Evolutionary conservation across 2,888 invertebrate species (phyloP).

Genomic region (Leptothorax acervorum): DNA sequence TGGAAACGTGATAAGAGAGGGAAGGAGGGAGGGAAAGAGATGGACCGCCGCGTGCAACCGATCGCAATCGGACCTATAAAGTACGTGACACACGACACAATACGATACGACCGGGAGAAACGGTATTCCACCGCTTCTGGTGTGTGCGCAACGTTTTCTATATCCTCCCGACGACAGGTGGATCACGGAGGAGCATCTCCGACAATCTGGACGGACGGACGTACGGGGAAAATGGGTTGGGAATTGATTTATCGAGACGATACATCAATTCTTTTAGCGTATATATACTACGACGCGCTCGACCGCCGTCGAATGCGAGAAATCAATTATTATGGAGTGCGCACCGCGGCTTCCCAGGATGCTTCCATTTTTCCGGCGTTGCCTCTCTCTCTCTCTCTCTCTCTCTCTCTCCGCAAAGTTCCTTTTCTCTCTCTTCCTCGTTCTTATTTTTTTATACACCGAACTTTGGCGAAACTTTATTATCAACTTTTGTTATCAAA

Average conservation of each 20-base stretch:
- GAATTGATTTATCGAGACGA: slow-evolving; percentile 69
- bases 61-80: slow-evolving; percentile 54
- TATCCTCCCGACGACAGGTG: slow-evolving; percentile 56
- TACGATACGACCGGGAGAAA: slow-evolving; percentile 14
- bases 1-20: not conserved
- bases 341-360: slow-evolving; percentile 12
- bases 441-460: slow-evolving; percentile 25
- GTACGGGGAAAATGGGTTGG: slow-evolving; percentile 15
- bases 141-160: slow-evolving; percentile 44
- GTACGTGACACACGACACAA: slow-evolving; percentile 52
- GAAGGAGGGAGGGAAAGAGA: not conserved
- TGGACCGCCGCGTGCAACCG: slow-evolving; percentile 20
- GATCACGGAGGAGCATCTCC: slow-evolving; percentile 22
- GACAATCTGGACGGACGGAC: slow-evolving; percentile 55
- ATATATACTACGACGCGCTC: slow-evolving; percentile 8
- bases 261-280: slow-evolving; percentile 55
- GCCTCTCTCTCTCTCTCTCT: too few relatives aligned
- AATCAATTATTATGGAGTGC: slow-evolving; percentile 49
- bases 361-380: slow-evolving; percentile 41
- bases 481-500: slow-evolving; percentile 57
- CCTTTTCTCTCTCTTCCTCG: not conserved
- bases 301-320: slow-evolving; percentile 26
- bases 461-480: slow-evolving; percentile 46
- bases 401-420: slow-evolving; percentile 1
- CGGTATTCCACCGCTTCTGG: slow-evolving; percentile 6